phyloP scores from a whole-genome alignment of 1,140 invertebrate species.

The Notospermus geniculatus region DNA sequence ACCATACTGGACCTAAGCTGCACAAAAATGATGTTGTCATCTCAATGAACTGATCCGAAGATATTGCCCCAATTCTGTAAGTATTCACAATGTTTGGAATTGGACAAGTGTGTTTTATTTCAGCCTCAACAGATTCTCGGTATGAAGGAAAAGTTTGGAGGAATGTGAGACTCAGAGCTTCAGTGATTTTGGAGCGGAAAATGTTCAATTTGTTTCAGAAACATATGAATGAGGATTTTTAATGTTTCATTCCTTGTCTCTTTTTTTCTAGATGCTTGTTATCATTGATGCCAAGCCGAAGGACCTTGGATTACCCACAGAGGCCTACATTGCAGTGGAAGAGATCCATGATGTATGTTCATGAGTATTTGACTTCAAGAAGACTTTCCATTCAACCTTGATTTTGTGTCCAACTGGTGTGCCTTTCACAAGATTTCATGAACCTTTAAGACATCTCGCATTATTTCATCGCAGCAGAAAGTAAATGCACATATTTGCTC shows the following conservation, averaged over 20 bases:
- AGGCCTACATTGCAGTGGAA: conserved; percentile 97
- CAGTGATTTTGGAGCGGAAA: no score
- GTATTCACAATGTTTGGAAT: conserved; percentile 19
- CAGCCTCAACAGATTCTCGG: no score
- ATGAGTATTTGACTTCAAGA: no score
- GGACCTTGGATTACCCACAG: conserved; percentile 95
- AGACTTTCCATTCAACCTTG: background rate
- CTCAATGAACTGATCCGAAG: conserved; percentile 93
- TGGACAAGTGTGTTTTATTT: no score
- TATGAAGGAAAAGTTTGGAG: no score
- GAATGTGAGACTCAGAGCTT: no score
- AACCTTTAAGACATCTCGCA: background rate
- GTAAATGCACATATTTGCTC: no score
- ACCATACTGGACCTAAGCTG: conserved; percentile 98
- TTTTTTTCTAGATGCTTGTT: conserved; percentile 69
- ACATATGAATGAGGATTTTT: no score
- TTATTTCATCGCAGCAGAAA: no score
- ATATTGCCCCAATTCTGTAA: conserved; percentile 90
- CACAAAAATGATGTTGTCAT: conserved; percentile 98
- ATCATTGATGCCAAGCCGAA: conserved; percentile 99
- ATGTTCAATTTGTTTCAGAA: no score
- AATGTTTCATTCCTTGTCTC: no score
- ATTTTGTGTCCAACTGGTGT: background rate
- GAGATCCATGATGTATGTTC: conserved; percentile 93
- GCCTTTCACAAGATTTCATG: background rate